Conservation (phyloP, 2,113 vertebrate species). For the Archocentrus centrarchus region DNA sequence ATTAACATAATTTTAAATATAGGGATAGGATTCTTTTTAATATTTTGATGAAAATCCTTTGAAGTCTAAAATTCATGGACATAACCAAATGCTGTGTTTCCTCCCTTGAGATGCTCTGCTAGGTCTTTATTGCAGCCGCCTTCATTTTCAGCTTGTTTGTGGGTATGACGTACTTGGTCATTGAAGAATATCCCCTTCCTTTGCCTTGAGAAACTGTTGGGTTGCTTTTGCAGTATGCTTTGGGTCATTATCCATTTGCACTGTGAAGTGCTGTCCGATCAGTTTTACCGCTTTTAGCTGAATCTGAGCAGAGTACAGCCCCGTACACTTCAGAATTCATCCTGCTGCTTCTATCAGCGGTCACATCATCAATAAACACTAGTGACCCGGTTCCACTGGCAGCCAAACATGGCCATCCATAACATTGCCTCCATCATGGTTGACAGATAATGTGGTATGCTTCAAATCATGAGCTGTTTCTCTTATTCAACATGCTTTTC, state of each 20-base stretch:
- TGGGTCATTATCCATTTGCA: neutral
- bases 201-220: neutral
- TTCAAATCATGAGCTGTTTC: neutral
- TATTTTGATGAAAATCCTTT: neutral
- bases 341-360: neutral
- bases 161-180: neutral
- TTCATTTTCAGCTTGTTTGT: neutral
- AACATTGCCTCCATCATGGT: neutral
- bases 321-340: neutral
- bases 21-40: neutral
- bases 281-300: neutral
- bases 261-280: neutral
- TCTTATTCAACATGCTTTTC: neutral
- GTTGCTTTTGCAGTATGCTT: neutral
- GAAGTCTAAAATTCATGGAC: neutral
- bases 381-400: neutral
- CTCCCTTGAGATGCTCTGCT: neutral
- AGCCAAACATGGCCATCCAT: neutral
- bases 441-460: neutral
- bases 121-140: neutral
- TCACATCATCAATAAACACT: neutral
- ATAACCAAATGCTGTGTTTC: neutral
- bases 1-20: neutral
- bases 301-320: neutral
- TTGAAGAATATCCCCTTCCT: neutral